Evolutionary conservation across 2,113 vertebrate genomes (phyloP).

Genomic region (Neogobius melanostomus): DNA sequence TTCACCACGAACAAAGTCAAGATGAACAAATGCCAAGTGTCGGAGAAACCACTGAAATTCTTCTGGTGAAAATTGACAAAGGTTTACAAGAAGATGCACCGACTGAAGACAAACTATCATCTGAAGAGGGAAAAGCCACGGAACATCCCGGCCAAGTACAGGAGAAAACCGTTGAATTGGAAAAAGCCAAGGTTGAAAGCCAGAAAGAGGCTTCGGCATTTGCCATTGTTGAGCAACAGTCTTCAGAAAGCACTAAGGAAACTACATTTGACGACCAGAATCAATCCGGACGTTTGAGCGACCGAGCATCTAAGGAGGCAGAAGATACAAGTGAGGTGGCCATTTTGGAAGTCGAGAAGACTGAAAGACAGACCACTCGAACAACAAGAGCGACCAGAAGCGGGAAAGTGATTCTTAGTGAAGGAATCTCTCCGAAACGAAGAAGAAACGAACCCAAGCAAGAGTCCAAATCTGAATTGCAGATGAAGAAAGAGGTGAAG

Average conservation of each 20-base stretch:
- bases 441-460: conserved; percentile 1
- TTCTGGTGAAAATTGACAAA: background rate
- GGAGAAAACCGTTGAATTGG: background rate
- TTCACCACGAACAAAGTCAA: conserved; percentile 18
- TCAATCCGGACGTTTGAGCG: background rate
- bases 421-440: conserved; percentile 24
- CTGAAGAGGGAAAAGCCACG: background rate
- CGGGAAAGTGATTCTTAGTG: conserved; percentile 10
- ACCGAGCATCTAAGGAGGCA: background rate
- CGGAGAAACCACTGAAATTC: background rate
- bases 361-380: conserved; percentile 6
- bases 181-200: background rate
- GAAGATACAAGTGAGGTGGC: conserved; percentile 23
- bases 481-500: background rate
- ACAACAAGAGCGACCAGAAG: conserved; percentile 12
- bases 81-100: no score
- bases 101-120: no score
- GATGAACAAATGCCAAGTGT: background rate
- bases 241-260: conserved; percentile 26
- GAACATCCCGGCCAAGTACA: background rate
- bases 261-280: background rate
- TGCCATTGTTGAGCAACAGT: background rate
- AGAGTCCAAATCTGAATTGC: background rate
- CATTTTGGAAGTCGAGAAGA: conserved; percentile 48
- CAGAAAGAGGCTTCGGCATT: background rate